Evolutionary conservation across 2,888 invertebrate species (phyloP).

Genomic region (Flabesymbios commensalis): DNA sequence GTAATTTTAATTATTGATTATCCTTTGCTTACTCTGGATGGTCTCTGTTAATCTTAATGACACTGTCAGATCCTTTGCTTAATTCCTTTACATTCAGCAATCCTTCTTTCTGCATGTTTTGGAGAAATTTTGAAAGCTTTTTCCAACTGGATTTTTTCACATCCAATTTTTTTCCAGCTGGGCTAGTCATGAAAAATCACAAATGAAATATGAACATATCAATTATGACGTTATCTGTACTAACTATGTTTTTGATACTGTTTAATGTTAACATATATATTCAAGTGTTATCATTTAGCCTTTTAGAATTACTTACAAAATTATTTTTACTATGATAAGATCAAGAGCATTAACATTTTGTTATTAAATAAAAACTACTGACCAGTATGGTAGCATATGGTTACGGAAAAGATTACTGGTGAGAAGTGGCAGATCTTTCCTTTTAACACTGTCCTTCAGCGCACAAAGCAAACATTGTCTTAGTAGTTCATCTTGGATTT

Average conservation of each 20-base stretch:
- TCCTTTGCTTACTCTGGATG: slow-evolving; percentile 51
- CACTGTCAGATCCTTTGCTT: slow-evolving; percentile 81
- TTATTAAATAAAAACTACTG: slow-evolving; percentile 6
- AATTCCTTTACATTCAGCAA: slow-evolving; percentile 61
- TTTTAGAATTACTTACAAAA: no score
- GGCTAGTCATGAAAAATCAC: slow-evolving; percentile 63
- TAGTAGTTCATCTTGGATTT: slow-evolving; percentile 74
- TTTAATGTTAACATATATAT: no score
- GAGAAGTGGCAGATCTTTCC: slow-evolving; percentile 74
- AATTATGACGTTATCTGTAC: no score
- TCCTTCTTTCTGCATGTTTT: slow-evolving; percentile 74
- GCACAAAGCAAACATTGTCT: slow-evolving; percentile 79
- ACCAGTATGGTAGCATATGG: slow-evolving; percentile 66
- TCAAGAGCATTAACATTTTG: no score
- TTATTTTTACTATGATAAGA: no score
- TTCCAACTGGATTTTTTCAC: slow-evolving; percentile 87
- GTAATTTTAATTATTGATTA: no score
- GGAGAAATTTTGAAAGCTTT: slow-evolving; percentile 82
- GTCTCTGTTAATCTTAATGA: slow-evolving; percentile 68
- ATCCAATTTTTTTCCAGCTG: slow-evolving; percentile 73
- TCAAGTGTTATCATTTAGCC: no score
- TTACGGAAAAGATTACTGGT: slow-evolving; percentile 81
- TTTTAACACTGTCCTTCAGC: slow-evolving; percentile 75
- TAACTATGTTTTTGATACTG: no score
- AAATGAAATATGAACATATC: neutral